Conservation (phyloP, 64 coral and sea anemone genomes). For the Porites lutea region DNA sequence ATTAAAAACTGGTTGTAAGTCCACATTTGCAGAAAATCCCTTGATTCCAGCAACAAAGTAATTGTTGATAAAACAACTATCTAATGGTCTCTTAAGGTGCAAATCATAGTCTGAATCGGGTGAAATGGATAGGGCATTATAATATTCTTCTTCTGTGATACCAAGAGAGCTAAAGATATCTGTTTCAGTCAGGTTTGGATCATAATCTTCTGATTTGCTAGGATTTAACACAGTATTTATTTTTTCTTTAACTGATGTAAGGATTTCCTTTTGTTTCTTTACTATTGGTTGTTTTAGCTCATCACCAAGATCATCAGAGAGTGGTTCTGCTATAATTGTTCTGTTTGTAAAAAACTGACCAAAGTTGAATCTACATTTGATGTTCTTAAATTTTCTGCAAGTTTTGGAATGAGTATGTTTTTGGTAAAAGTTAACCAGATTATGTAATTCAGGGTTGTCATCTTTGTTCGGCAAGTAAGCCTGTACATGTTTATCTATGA, state of each 20-base stretch:
- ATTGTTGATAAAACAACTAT: constrained; percentile 48
- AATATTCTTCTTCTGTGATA: constrained; percentile 50
- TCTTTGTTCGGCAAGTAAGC: constrained; percentile 45
- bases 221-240: constrained; percentile 57
- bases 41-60: constrained; percentile 50
- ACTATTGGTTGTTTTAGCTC: constrained; percentile 18
- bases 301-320: constrained; percentile 63
- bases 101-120: constrained; percentile 57
- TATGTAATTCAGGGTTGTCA: constrained; percentile 42
- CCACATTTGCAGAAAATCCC: constrained; percentile 46
- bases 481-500: constrained; percentile 60
- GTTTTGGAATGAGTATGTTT: constrained; percentile 62
- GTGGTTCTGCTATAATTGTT: constrained; percentile 82
- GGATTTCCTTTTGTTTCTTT: constrained; percentile 54
- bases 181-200: constrained; percentile 52
- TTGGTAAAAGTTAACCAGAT: constrained; percentile 35
- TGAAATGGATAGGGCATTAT: constrained; percentile 9
- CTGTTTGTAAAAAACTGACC: constrained; percentile 80
- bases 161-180: constrained; percentile 32
- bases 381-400: constrained; percentile 77
- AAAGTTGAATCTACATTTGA: constrained; percentile 86
- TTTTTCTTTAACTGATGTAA: constrained; percentile 38
- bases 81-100: constrained; percentile 55
- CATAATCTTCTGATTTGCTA: constrained; percentile 54
- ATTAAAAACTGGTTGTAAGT: constrained; percentile 48